phyloP scores from a whole-genome alignment of 2,113 vertebrate species.

The Sigmodon hispidus region DNA sequence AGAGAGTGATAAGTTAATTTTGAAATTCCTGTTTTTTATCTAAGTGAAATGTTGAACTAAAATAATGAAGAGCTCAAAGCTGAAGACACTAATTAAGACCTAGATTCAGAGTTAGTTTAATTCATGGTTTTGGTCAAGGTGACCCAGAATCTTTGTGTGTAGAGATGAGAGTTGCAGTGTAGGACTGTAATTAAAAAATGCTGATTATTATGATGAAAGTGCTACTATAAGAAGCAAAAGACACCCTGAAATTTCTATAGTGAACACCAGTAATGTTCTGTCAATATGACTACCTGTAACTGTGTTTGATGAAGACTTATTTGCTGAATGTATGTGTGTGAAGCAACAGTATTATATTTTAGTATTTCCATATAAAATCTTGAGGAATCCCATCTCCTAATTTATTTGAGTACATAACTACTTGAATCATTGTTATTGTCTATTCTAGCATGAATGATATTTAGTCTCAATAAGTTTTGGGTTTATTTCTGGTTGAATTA shows the following conservation, averaged over 20 bases:
- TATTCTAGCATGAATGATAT: neutral
- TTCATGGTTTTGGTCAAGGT: neutral
- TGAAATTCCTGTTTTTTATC: neutral
- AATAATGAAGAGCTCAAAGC: neutral
- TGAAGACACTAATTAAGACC: neutral
- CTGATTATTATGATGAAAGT: neutral
- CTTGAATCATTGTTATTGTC: fast-evolving
- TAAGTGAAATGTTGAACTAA: neutral
- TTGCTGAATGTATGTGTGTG: neutral
- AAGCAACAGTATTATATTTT: neutral
- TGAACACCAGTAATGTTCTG: neutral
- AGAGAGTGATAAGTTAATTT: neutral
- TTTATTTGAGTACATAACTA: neutral
- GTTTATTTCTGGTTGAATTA: neutral
- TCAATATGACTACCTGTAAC: neutral
- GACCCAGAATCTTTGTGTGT: neutral
- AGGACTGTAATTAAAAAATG: neutral
- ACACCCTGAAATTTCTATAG: neutral
- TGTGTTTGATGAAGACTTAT: neutral
- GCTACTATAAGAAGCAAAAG: neutral
- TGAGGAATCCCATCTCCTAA: neutral
- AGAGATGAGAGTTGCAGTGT: neutral
- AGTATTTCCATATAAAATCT: neutral
- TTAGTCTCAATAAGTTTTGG: neutral
- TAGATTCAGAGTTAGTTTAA: neutral